Percentiles rank a stretch among this genome's conserved stretches.
phyloP scores from a whole-genome alignment of 2,113 vertebrate species.

The Rhinoptilus africanus region DNA sequence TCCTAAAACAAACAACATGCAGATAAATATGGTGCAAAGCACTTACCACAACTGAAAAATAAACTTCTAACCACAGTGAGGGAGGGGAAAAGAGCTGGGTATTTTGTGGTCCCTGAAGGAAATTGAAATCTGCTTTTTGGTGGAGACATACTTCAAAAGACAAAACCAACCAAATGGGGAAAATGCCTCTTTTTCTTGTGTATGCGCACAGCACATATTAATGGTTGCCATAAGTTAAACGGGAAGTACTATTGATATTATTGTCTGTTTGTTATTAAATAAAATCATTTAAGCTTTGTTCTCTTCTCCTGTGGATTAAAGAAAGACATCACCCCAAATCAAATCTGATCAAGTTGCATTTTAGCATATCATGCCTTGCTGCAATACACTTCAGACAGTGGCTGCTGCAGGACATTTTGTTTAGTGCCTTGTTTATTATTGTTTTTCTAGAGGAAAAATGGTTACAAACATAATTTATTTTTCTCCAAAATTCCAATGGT shows the following conservation, averaged over 20 bases:
- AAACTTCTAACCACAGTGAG: conserved; percentile 69
- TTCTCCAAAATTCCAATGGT: neutral
- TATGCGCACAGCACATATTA: neutral
- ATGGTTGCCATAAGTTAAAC: conserved; percentile 49
- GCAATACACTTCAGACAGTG: neutral
- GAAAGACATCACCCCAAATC: conserved; percentile 22
- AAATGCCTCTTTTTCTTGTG: conserved; percentile 40
- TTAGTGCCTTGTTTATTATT: conserved; percentile 25
- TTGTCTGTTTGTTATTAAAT: conserved; percentile 49
- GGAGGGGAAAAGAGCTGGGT: conserved; percentile 40
- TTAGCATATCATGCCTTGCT: neutral
- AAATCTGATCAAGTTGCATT: conserved; percentile 12
- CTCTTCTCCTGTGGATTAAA: conserved; percentile 39
- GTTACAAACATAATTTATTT: neutral
- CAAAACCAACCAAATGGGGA: conserved; percentile 54
- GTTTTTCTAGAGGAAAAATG: conserved; percentile 1
- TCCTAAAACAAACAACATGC: conserved; percentile 78
- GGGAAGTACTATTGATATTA: conserved; percentile 26
- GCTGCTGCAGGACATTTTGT: conserved; percentile 39
- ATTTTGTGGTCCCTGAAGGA: conserved; percentile 65
- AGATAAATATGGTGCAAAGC: conserved; percentile 72
- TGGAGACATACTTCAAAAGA: conserved; percentile 57
- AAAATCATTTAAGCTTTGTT: conserved; percentile 38
- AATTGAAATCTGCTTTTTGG: conserved; percentile 69
- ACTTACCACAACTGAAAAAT: conserved; percentile 74